Base-by-base conservation (phyloP, 2,888 invertebrate genomes). In the Pristionchus maxplancki region DNA sequence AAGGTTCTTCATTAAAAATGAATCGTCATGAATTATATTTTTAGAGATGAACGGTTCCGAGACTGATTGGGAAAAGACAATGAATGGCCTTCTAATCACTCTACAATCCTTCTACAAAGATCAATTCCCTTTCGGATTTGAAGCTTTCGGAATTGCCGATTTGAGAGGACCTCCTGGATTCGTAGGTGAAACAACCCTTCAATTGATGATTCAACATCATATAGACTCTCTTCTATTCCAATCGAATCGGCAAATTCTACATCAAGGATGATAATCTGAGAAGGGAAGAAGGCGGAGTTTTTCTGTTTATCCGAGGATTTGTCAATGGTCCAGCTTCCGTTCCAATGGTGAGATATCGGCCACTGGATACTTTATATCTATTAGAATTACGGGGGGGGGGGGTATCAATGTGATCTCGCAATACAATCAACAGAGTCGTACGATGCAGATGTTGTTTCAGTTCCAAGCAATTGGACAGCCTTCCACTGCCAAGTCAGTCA, bases 181-280 rank as follows among this genome's bases (percentile, higher is more conserved):
- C 20, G 67, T 71, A 13, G 34, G 67, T 71, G 31, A 34, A 71
- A 37, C 34, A 34, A 37, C 20, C 15, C 13, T 28, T 67, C 64
- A n/a, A 6, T 67, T 6, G 28, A 31, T 31, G 28, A 67, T 67
- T 67, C 34, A 71, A 71, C 20, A 31, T 71, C 11, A 34, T 34
- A 34, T 28, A 71, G 67, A 71, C 67, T 71, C 67, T 71, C n/a
- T 71, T 71, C 67, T 71, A 34, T 37, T 71, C 67, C n/a, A 31
- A 71, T 71, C 67, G 67, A 15, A 71, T 71, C 31, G 67, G 67
- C 17, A 71, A 71, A 71, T 71, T 71, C 20, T 71, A 71, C 34
- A 71, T 71, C 34, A 71, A 71, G 37, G 20, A 13, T 34, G 67
- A 71, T 34, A 20, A 37, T 71, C 1, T 71, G 31, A 34, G 17